A percentile compares a stretch with the other conserved stretches of the same genome.
Conservation (phyloP, 2,797 vertebrate genomes). For the Poeciliopsis paucimaculata region DNA sequence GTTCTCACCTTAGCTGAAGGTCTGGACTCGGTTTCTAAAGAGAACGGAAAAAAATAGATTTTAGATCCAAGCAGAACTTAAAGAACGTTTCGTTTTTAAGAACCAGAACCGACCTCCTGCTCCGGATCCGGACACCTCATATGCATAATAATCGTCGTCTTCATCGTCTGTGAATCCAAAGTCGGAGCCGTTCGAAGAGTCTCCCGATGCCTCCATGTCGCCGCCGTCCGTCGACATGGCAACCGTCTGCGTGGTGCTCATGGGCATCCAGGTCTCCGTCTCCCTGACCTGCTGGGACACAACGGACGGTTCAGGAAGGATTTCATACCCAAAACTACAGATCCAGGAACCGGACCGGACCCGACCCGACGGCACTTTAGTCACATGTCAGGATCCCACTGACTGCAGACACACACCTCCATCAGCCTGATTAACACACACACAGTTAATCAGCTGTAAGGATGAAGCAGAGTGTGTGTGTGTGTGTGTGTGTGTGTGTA, state of each 20-base stretch:
- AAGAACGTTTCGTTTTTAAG: background rate
- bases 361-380: no score
- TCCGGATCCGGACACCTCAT: constrained; percentile 88
- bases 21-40: constrained; percentile 26
- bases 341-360: no score
- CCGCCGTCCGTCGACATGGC: constrained; percentile 31
- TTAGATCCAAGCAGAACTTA: background rate
- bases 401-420: no score
- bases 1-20: constrained; percentile 62
- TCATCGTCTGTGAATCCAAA: constrained; percentile 75
- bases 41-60: constrained; percentile 3
- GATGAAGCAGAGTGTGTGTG: background rate
- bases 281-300: constrained; percentile 89
- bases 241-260: constrained; percentile 66
- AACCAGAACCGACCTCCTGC: constrained; percentile 67
- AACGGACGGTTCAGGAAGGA: constrained; percentile 27
- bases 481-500: no score
- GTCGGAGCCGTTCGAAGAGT: constrained; percentile 71
- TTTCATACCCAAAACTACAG: background rate
- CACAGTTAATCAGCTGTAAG: background rate
- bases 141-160: constrained; percentile 56
- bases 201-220: constrained; percentile 81
- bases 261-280: constrained; percentile 91
- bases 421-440: no score
- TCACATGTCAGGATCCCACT: no score